Conservation (phyloP, 2,888 invertebrate species). For the Cerastis rubricosa region DNA sequence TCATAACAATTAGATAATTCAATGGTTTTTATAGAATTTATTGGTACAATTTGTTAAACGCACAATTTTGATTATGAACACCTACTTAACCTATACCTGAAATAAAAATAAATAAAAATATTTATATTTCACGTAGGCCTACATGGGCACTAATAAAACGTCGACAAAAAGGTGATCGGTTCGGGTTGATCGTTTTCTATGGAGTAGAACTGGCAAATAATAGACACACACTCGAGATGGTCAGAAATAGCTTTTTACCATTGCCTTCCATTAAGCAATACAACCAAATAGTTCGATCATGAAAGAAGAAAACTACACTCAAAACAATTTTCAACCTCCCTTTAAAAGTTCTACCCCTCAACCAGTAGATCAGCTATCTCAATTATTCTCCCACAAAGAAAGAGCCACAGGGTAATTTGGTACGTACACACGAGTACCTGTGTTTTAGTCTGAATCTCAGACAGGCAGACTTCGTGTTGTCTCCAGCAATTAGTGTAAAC, state of each 20-base stretch:
- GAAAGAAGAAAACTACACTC: neutral
- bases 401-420: constrained; percentile 41
- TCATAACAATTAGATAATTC: too few species aligned
- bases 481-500: constrained; percentile 87
- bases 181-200: too few species aligned
- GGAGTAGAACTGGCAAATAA: too few species aligned
- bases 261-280: neutral
- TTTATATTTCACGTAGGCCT: too few species aligned
- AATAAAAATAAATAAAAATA: too few species aligned
- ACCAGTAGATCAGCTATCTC: constrained; percentile 4
- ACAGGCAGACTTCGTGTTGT: constrained; percentile 76
- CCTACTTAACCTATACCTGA: too few species aligned
- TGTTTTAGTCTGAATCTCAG: constrained; percentile 67
- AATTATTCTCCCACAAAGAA: constrained; percentile 18
- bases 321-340: neutral
- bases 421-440: constrained; percentile 4
- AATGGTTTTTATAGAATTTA: too few species aligned
- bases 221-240: too few species aligned
- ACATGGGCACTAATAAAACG: too few species aligned
- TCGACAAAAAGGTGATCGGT: too few species aligned
- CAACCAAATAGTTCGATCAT: neutral
- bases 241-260: neutral
- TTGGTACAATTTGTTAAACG: too few species aligned
- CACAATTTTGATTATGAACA: too few species aligned
- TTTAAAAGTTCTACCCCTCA: neutral